Base-by-base conservation (phyloP, 2,113 vertebrate species). In the Chaetodon trifascialis region DNA sequence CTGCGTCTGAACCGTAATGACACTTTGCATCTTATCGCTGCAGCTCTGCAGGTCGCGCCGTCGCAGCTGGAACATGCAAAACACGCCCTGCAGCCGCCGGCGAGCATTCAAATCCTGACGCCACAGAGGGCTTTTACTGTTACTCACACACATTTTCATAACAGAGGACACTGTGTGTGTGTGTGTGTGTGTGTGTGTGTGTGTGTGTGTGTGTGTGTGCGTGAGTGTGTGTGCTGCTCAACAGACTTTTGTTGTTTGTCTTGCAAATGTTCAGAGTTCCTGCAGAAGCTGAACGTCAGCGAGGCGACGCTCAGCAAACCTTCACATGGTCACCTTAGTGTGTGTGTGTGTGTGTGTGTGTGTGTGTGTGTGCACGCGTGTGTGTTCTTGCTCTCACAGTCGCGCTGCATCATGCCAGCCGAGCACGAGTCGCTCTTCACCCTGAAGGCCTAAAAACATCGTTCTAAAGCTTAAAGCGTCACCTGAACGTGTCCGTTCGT, bases 1-100 rank as follows among this genome's bases (percentile, higher is more conserved):
- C 55, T 40, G 38, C 8, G 25, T 34, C 25, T 7, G 15, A 40
- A 40, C 38, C 38, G 38, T 40, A 40, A 40, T 40, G 38, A 40
- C n/a, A 54, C 67, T 69, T 69, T 69, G 67, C 67, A 69, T 69
- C 49, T 69, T 69, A 60, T 60, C 58, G 34, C 2, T 30, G 30
- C 30, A 30, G 30, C 30, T 30, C 25, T 2, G 54, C 54, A 42
- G 60, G 19, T 44, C 40, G 11, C n/a, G 17, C 19, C 62, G 16
- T 6, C 65, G 34, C 66, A 70, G 68, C 68, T 56, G 52, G 7
- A 42, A 56, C 51, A 71, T 71, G 51, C 52, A 56, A 56, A 71
- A 71, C 68, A 17, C 19, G 49, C 4, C 34, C 68, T 42, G 68
- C 36, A 56, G 68, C 68, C 19, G 47, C 66, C 49, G 47, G 47